Evolutionary conservation across 1,140 invertebrate species (phyloP).

Genomic region (Ips nitidus): DNA sequence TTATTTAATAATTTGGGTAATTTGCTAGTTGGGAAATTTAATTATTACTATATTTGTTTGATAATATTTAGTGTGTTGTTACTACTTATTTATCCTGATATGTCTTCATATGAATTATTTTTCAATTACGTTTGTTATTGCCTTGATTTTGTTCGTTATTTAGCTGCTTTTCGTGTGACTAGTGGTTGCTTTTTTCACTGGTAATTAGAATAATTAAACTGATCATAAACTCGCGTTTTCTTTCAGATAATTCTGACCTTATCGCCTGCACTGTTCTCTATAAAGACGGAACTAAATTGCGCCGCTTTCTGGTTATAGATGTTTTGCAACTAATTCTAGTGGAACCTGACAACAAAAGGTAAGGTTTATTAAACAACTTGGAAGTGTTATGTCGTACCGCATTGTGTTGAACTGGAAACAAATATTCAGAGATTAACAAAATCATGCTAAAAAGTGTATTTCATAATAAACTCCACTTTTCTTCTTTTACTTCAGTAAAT

Average conservation of each 20-base stretch:
- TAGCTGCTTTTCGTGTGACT: neutral
- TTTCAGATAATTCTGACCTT: slow-evolving; percentile 88
- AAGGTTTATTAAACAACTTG: slow-evolving; percentile 4
- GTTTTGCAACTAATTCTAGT: slow-evolving; percentile 93
- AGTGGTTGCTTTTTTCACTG: slow-evolving; percentile 40
- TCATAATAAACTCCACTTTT: too few species aligned
- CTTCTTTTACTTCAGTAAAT: too few species aligned
- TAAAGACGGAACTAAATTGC: slow-evolving; percentile 85
- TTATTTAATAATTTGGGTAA: neutral
- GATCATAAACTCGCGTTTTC: slow-evolving; percentile 40
- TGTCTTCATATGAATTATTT: too few species aligned
- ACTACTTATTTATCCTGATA: too few species aligned
- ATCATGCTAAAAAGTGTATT: too few species aligned
- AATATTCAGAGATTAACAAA: too few species aligned
- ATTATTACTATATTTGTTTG: too few species aligned
- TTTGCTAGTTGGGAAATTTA: too few species aligned
- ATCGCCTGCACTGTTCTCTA: slow-evolving; percentile 92
- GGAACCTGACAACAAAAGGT: slow-evolving; percentile 88
- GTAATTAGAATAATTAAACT: slow-evolving; percentile 29
- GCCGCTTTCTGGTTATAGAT: slow-evolving; percentile 94
- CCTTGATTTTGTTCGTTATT: neutral
- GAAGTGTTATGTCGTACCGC: neutral
- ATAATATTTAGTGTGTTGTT: too few species aligned
- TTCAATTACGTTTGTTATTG: neutral
- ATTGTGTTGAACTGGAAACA: neutral